Evolutionary conservation across 2,113 vertebrate genomes (phyloP).

Genomic region (Eleginops maclovinus): DNA sequence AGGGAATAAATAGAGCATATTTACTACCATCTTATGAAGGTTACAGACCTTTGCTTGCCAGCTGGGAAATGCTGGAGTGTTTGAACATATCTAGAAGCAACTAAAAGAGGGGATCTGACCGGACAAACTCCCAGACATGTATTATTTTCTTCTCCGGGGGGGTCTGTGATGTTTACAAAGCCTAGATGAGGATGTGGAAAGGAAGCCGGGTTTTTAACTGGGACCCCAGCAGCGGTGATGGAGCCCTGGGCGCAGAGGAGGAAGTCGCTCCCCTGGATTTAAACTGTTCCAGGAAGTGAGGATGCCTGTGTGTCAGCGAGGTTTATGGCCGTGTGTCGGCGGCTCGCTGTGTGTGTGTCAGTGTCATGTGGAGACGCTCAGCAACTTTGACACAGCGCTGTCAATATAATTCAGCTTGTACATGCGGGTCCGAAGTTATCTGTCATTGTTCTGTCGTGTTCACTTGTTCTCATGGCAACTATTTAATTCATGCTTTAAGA

Average conservation of each 20-base stretch:
- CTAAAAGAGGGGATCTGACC: background rate
- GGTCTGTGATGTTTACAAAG: background rate
- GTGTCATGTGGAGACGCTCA: slow-evolving; percentile 1
- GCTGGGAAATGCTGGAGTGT: background rate
- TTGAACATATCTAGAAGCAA: background rate
- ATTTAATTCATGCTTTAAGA: slow-evolving; percentile 8
- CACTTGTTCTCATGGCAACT: slow-evolving; percentile 12
- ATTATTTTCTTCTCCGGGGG: slow-evolving; percentile 3
- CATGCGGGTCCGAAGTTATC: background rate
- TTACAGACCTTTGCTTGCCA: too few species aligned
- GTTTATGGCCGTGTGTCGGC: background rate
- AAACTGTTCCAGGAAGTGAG: slow-evolving; percentile 53
- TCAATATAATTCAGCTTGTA: slow-evolving; percentile 4
- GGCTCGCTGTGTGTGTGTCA: background rate
- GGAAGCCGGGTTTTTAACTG: slow-evolving; percentile 8
- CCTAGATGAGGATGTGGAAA: background rate
- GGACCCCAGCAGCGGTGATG: slow-evolving; percentile 23
- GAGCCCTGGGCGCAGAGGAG: slow-evolving; percentile 33
- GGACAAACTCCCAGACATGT: slow-evolving; percentile 3
- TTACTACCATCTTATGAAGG: too few species aligned
- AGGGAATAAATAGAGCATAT: too few species aligned
- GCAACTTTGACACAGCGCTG: slow-evolving; percentile 30
- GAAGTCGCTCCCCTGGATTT: slow-evolving; percentile 14
- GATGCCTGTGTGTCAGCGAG: slow-evolving; percentile 13
- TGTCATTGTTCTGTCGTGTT: slow-evolving; percentile 3